Conservation (phyloP, 2,797 vertebrate species). For the Hafferia zeledoni region DNA sequence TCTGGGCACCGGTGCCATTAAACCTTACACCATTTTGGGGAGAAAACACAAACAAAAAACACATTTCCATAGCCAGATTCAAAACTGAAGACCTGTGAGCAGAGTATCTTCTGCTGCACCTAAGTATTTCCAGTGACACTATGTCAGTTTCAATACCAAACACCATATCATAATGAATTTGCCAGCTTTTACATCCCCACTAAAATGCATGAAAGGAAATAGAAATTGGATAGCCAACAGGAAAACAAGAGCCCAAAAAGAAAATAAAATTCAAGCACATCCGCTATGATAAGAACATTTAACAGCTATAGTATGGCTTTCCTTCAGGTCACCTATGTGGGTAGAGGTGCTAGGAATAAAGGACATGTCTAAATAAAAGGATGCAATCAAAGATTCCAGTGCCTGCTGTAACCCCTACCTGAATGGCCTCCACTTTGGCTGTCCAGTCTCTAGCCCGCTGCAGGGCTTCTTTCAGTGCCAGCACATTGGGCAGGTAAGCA, state of each 20-base stretch:
- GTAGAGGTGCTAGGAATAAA: background rate
- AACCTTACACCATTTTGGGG: background rate
- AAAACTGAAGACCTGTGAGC: background rate
- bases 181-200: background rate
- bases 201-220: background rate
- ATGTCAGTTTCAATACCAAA: background rate
- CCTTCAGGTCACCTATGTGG: background rate
- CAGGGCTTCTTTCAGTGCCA: slow-evolving; percentile 92
- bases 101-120: background rate
- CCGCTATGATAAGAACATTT: background rate
- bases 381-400: background rate
- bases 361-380: background rate
- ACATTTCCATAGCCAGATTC: background rate
- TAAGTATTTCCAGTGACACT: background rate
- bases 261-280: background rate
- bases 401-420: slow-evolving; percentile 77
- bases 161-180: background rate
- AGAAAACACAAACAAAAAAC: background rate
- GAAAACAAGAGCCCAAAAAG: background rate
- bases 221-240: background rate
- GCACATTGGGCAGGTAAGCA: slow-evolving; percentile 93
- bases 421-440: slow-evolving; percentile 92
- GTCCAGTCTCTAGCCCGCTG: slow-evolving; percentile 97
- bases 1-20: background rate
- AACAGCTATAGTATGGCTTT: background rate